Evolutionary conservation across 2,888 invertebrate species (phyloP), one percentile per base, ranked within the genome.

Genomic region (Boloria selene): DNA sequence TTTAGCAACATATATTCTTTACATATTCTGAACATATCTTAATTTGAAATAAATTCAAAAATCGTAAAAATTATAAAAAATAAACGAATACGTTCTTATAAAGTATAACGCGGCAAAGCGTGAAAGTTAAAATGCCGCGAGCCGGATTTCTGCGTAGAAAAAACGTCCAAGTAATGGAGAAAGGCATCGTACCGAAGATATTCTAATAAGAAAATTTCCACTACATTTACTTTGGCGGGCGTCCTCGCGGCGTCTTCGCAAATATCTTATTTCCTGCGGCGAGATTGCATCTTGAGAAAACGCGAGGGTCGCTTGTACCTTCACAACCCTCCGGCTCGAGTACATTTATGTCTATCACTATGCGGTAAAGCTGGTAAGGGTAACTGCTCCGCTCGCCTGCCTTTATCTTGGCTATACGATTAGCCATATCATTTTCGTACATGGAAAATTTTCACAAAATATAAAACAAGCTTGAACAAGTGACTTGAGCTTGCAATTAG

Each of bases 181-280:
- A 85, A 90, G 85, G 90, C 90, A 90, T 87, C 91, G 90, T 88
- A 89, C 83, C 92, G 90, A 90, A 85, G 90, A 90, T 90, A 92
- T 91, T 91, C 90, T 92, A 92, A 93, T 92, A 92, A 90, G 92
- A 92, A 92, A 92, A 92, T 92, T 92, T 92, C 92, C 92, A 93
- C 87, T 94, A 94, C 90, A 90, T 92, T 92, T 92, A 92, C 90
- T 88, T 86, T 86, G 87, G 86, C 87, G 87, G 87, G 88, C 87
- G 85, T 85, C 86, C 85, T 88, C 90, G 92, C 89, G 88, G 92
- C 93, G 92, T 92, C 93, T 92, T 88, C 84, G 92, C 92, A 92
- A 92, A 93, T 92, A 92, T 92, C 92, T 92, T 92, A 93, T 92
- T 93, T 92, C 93, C 92, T 92, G 90, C 82, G 88, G 88, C 88